A percentile compares a stretch with the other conserved stretches of the same genome.
phyloP scores from a whole-genome alignment of 2,113 vertebrate species.

The Uropsilus gracilis region DNA sequence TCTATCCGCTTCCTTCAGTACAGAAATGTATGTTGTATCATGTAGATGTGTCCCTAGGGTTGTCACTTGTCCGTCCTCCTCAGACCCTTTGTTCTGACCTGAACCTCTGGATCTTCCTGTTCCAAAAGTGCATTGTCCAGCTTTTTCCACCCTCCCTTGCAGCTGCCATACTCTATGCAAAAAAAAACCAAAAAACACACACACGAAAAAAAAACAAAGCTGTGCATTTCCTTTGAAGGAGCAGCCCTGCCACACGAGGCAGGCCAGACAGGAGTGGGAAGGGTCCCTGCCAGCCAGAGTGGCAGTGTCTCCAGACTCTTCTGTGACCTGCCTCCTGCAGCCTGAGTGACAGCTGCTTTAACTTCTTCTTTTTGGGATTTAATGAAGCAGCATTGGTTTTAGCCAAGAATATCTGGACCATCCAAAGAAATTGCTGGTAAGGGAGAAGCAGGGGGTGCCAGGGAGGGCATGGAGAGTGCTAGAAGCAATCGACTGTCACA shows the following conservation, averaged over 20 bases:
- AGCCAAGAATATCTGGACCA: conserved; percentile 49
- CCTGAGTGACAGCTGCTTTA: conserved; percentile 22
- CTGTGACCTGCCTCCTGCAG: conserved; percentile 50
- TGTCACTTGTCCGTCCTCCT: neutral
- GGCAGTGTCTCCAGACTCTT: conserved; percentile 50
- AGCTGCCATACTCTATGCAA: neutral
- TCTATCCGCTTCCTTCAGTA: neutral
- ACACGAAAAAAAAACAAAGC: too few relatives aligned
- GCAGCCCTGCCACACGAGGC: neutral
- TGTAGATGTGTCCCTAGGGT: neutral
- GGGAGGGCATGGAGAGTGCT: neutral
- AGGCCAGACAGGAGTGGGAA: neutral
- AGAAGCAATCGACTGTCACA: too few relatives aligned
- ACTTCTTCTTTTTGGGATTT: conserved; percentile 57
- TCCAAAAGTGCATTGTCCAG: neutral
- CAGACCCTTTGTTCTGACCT: neutral
- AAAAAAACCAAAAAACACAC: too few relatives aligned
- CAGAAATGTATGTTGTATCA: neutral
- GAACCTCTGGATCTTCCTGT: neutral
- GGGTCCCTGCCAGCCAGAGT: neutral
- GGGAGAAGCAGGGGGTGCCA: neutral
- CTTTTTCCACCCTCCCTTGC: neutral
- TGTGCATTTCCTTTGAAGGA: neutral
- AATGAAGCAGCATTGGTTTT: conserved; percentile 24
- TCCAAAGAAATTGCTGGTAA: neutral